Conservation (phyloP, 2,888 invertebrate genomes). For the Drosophila mimica region DNA sequence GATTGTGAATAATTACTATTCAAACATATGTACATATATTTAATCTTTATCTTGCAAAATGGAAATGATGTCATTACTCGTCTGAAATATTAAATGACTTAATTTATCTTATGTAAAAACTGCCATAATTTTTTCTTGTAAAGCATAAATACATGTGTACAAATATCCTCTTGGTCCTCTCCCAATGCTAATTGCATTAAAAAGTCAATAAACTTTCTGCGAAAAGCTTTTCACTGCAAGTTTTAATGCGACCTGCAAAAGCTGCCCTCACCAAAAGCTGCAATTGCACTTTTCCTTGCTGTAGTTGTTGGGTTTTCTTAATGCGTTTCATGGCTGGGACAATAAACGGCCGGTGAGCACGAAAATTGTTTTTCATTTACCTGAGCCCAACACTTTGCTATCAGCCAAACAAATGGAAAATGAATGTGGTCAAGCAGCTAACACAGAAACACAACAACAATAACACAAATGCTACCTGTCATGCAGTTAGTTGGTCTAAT, state of each 20-base stretch:
- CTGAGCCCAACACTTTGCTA: constrained; percentile 48
- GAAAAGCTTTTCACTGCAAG: constrained; percentile 57
- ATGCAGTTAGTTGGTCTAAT: constrained; percentile 43
- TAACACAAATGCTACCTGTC: not conserved
- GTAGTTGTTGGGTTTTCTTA: constrained; percentile 12
- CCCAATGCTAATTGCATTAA: constrained; percentile 10
- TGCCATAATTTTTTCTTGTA: not conserved
- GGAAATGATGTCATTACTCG: constrained; percentile 27
- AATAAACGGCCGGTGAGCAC: constrained; percentile 51
- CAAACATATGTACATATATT: not conserved
- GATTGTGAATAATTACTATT: not conserved
- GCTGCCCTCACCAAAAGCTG: constrained; percentile 64
- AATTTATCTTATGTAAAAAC: constrained; percentile 12
- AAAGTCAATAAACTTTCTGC: constrained; percentile 50
- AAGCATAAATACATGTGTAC: not conserved
- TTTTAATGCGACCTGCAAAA: constrained; percentile 55
- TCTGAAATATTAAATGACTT: not conserved
- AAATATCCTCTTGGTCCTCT: constrained; percentile 3
- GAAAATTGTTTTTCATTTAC: constrained; percentile 42
- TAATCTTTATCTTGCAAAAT: not conserved
- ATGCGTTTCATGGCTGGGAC: constrained; percentile 21
- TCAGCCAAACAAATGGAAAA: constrained; percentile 49
- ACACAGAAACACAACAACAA: constrained; percentile 22
- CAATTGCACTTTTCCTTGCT: constrained; percentile 27
- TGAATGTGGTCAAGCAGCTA: constrained; percentile 59